These are phyloP conservation scores for Grammomys dolichurus DNA, from an alignment of 2,113 vertebrate genomes.

Conservation along the genomic window DNA sequence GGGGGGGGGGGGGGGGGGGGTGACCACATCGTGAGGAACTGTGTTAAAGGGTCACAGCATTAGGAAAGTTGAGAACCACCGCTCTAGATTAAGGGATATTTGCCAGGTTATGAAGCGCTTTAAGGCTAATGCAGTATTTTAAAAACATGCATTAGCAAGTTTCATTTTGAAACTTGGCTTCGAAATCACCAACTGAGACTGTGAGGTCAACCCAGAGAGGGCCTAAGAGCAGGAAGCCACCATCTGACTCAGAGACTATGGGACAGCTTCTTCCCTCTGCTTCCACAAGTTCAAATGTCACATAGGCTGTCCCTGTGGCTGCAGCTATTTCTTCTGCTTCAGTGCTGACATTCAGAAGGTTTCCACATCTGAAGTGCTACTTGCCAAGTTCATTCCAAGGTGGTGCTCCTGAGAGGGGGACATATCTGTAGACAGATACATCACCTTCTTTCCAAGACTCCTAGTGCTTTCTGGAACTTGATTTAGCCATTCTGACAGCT, in stretches of 20 bases:
- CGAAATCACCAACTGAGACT: constrained; percentile 19
- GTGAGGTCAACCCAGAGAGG: not conserved
- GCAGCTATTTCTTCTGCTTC: not conserved
- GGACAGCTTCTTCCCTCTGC: not conserved
- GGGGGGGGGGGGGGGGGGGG: no score
- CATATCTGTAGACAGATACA: not conserved
- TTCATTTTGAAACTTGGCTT: constrained; percentile 30
- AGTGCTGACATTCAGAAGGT: not conserved
- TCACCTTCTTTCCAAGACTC: not conserved
- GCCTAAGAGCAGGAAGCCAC: not conserved
- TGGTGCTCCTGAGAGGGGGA: not conserved
- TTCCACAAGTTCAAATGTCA: not conserved
- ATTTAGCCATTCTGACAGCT: not conserved
- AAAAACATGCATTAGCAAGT: not conserved
- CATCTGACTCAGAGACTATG: not conserved
- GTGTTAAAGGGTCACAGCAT: not conserved
- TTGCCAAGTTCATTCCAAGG: not conserved
- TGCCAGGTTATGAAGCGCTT: not conserved
- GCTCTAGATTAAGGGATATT: not conserved
- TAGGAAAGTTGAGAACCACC: not conserved
- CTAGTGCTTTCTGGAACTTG: not conserved
- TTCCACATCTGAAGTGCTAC: not conserved
- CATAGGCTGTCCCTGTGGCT: not conserved
- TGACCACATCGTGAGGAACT: no score
- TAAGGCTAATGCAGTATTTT: not conserved